Evolutionary conservation across 2,888 invertebrate species (phyloP).

Genomic region (Drosophila merina): DNA sequence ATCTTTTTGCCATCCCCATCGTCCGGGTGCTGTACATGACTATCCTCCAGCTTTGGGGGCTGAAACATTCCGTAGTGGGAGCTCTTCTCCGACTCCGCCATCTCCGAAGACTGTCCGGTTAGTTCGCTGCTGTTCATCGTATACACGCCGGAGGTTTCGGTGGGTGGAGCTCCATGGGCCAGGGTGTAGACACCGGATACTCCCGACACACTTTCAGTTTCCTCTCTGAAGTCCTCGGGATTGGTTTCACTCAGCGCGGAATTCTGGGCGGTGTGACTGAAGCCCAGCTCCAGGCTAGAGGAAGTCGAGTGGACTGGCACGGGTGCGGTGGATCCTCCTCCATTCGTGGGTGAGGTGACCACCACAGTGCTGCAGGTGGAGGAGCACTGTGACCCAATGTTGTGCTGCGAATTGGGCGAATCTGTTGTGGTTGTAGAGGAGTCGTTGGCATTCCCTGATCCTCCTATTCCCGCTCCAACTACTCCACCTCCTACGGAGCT

Average conservation of each 20-base stretch:
- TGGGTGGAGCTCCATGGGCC: conserved; percentile 88
- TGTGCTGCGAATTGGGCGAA: conserved; percentile 85
- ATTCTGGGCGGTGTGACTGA: conserved; percentile 94
- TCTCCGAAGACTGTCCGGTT: conserved; percentile 86
- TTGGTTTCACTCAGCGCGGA: conserved; percentile 90
- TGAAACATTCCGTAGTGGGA: conserved; percentile 87
- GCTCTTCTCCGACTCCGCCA: conserved; percentile 86
- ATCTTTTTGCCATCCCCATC: conserved; percentile 85
- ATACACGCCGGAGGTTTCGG: conserved; percentile 94
- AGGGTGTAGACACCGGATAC: conserved; percentile 87
- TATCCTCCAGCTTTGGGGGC: conserved; percentile 82
- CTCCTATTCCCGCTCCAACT: background rate
- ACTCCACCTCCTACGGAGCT: conserved; percentile 19
- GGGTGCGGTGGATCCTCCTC: conserved; percentile 86
- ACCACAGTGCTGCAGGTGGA: conserved; percentile 95
- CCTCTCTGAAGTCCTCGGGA: conserved; percentile 86
- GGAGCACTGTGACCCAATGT: conserved; percentile 92
- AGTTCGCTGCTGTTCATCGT: conserved; percentile 89
- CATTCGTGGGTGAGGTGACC: conserved; percentile 85
- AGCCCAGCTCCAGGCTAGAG: conserved; percentile 92
- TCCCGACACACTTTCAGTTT: conserved; percentile 85
- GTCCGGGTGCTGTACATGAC: conserved; percentile 78
- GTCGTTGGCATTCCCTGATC: conserved; percentile 44
- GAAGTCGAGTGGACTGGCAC: conserved; percentile 89
- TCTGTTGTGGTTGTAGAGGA: conserved; percentile 84